phyloP scores from a whole-genome alignment of 2,113 vertebrate genomes.

The Platycercus adscitus region DNA sequence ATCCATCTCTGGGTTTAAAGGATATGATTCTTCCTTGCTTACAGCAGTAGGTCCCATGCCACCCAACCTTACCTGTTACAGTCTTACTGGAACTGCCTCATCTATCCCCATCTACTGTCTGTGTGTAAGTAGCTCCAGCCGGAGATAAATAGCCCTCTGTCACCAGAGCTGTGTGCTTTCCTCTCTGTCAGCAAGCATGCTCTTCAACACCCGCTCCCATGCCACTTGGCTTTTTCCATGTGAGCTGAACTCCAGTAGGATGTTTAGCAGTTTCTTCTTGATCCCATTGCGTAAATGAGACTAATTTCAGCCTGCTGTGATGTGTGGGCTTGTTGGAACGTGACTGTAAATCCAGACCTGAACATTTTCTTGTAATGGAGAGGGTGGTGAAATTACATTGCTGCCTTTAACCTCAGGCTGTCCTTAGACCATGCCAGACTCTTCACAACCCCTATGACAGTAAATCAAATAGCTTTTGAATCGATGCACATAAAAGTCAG shows the following conservation, averaged over 20 bases:
- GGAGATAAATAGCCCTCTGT: background rate
- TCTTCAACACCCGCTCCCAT: accelerated
- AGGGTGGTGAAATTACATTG: background rate
- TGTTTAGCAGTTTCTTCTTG: background rate
- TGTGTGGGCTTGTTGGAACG: background rate
- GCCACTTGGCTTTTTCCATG: accelerated
- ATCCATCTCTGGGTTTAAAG: background rate
- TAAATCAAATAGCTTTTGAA: constrained; percentile 45
- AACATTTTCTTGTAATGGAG: background rate
- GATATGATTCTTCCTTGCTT: background rate
- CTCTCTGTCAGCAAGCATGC: background rate
- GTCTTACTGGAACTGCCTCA: background rate
- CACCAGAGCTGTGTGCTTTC: background rate
- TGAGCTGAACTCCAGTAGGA: background rate
- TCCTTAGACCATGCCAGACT: constrained; percentile 15
- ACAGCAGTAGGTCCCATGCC: background rate
- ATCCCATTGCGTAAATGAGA: background rate
- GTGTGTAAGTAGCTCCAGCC: background rate
- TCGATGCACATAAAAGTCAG: constrained; percentile 6
- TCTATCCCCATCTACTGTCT: background rate
- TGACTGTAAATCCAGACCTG: constrained; percentile 29
- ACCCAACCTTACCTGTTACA: background rate
- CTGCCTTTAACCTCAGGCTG: constrained; percentile 45
- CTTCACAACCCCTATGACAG: background rate
- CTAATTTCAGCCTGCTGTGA: background rate